Percentiles rank a stretch among this genome's conserved stretches.
Evolutionary conservation across 2,113 vertebrate genomes (phyloP).

Genomic region (Melierax canorus): DNA sequence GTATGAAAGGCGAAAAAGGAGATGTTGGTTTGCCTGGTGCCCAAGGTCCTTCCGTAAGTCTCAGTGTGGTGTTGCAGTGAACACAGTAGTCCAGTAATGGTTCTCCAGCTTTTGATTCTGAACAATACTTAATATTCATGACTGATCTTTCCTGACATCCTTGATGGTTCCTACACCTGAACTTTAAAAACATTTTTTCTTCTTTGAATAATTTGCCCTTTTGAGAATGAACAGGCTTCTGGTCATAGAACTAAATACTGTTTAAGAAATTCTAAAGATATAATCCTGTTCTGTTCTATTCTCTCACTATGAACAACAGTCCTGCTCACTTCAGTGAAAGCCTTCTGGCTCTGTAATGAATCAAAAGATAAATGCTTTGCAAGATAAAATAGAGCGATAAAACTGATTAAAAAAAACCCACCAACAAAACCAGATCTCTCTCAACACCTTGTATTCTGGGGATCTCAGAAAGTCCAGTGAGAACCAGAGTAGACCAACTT

Average conservation of each 20-base stretch:
- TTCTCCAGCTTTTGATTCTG: background rate
- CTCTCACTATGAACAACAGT: background rate
- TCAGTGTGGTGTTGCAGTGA: background rate
- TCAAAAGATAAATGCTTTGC: background rate
- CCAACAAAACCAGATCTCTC: background rate
- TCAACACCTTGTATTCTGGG: background rate
- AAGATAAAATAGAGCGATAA: background rate
- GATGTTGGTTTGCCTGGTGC: slow-evolving; percentile 87
- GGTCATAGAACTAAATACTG: background rate
- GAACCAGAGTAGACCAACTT: background rate
- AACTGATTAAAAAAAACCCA: background rate
- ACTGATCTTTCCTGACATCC: background rate
- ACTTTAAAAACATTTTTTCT: background rate
- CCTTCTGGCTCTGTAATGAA: background rate
- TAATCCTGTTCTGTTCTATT: background rate
- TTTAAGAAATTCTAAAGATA: background rate
- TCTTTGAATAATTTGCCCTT: background rate
- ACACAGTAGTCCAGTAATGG: background rate
- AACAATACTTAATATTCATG: background rate
- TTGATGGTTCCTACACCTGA: background rate
- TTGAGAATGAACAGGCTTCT: background rate
- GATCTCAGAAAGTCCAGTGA: background rate
- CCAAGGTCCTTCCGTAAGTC: slow-evolving; percentile 94
- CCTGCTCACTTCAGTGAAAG: background rate
- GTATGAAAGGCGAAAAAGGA: slow-evolving; percentile 91